Base-by-base conservation (phyloP, 2,888 invertebrate genomes). In the Bombyx huttoni region DNA sequence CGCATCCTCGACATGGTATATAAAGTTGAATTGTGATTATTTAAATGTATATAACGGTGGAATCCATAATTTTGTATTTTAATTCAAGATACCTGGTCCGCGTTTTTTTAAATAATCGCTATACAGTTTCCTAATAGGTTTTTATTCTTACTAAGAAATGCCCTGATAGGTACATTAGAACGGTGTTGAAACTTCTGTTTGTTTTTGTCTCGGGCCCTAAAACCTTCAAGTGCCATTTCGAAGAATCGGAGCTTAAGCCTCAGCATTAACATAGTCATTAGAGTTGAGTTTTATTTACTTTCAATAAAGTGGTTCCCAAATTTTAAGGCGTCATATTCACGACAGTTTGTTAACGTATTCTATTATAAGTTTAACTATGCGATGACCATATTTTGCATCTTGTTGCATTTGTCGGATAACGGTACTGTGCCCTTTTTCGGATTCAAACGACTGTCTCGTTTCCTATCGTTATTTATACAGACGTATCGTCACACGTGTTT, bases 361-460 rank as follows among this genome's bases (percentile, higher is more conserved):
- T 62, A 60, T 57, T 74, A 70, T 76, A 61, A 75, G 60, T 59
- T 68, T 73, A 76, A 75, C 70, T 68, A 70, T 68, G 65, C 62
- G 61, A 57, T 56, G 51, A 52, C 59, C 59, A 57, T 66, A 69
- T 70, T 79, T 75, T 79, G 77, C 78, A 75, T 81, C 71, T 69
- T 55, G 60, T 70, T 74, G 73, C 74, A 70, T 70, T 73, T 62
- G 71, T 68, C 61, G 61, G 54, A 56, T 78, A 83, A 78, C 82
- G 81, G 81, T 68, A 64, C 65, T 58, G 63, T 63, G 68, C 74
- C 74, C 74, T 73, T 77, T 80, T 81, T 70, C 62, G 70, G 63
- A 59, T 57, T 58, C 63, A 66, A 70, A 69, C 61, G 66, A 64
- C 61, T 65, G 60, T 56, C 64, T 66, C 69, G 73, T 70, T 70